Evolutionary conservation across 2,888 invertebrate species (phyloP), one percentile per base, ranked within the genome.

Genomic region (Plebejus melissa): DNA sequence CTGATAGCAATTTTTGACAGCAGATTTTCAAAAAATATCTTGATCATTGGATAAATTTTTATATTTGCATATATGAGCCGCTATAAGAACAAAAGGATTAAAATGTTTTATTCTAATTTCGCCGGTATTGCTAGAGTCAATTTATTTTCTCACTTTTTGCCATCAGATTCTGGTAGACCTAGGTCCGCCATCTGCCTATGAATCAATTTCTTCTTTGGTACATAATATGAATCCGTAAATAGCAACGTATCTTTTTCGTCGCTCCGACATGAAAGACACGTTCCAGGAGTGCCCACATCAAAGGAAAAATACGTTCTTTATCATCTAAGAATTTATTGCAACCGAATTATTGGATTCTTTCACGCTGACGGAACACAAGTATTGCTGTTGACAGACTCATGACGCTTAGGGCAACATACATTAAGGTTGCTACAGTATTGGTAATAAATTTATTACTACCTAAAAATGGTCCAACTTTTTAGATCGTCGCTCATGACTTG

Each of bases 241-340:
- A 82, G 80, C 83, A 82, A 81, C 81, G 82, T 83, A 87, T 86
- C 84, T 85, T 84, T 84, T 84, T 83, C 79, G 83, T 86, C 82
- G 82, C 83, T 83, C 87, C 86, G 85, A 87, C 86, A 85, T 85
- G 86, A 87, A 79, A 83, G 87, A 90, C 85, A 84, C 80, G 84
- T 83, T 76, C 86, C 90, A 90, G 90, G 82, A 85, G 84, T 85
- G 85, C 82, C 84, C 84, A 88, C 87, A 87, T 88, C 87, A 88
- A 88, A 88, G 85, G 80, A 81, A 77, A 80, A 78, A 78, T 32
- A 22, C 65, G 65, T 57, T 74, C 57, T 76, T 76, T 72, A 77
- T 74, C 74, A 77, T 77, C 78, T 69, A 76, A 57, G 50, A 77
- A 77, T 77, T 77, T 76, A 76, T 77, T 76, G 76, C 76, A 74